These are phyloP conservation scores for Phocoena sinus DNA, from an alignment of 2,113 vertebrate genomes.

Conservation along the genomic window DNA sequence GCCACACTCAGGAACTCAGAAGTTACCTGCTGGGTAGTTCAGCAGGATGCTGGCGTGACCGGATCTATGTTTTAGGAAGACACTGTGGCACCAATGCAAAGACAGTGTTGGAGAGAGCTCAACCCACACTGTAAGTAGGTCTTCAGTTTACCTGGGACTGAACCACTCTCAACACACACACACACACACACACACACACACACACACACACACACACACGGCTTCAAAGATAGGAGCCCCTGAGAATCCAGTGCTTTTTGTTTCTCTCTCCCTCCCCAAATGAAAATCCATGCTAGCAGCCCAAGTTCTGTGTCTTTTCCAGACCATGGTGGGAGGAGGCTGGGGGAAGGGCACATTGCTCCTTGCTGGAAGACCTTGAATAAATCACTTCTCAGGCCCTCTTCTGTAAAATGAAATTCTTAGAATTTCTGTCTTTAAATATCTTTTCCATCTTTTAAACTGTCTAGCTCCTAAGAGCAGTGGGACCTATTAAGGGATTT, in stretches of 20 bases:
- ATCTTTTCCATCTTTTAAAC: background rate
- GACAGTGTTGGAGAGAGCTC: background rate
- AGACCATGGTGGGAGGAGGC: background rate
- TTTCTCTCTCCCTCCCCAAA: background rate
- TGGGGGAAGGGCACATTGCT: fast-evolving
- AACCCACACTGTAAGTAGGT: background rate
- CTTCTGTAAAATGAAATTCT: background rate
- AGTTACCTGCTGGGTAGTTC: background rate
- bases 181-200: background rate
- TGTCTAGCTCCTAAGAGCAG: background rate
- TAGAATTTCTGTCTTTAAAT: background rate
- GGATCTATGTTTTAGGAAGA: background rate
- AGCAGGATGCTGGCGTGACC: background rate
- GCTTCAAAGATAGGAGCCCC: background rate
- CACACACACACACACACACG: too few relatives aligned
- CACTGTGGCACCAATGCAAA: background rate
- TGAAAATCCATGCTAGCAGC: background rate
- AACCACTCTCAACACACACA: background rate
- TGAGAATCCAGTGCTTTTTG: background rate
- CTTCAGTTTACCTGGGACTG: background rate
- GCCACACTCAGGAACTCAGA: background rate
- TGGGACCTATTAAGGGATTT: background rate
- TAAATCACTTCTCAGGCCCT: background rate
- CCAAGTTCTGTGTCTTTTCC: background rate
- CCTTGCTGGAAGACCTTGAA: background rate